phyloP scores from a whole-genome alignment of 2,888 invertebrate species.

The Lysandra bellargus region DNA sequence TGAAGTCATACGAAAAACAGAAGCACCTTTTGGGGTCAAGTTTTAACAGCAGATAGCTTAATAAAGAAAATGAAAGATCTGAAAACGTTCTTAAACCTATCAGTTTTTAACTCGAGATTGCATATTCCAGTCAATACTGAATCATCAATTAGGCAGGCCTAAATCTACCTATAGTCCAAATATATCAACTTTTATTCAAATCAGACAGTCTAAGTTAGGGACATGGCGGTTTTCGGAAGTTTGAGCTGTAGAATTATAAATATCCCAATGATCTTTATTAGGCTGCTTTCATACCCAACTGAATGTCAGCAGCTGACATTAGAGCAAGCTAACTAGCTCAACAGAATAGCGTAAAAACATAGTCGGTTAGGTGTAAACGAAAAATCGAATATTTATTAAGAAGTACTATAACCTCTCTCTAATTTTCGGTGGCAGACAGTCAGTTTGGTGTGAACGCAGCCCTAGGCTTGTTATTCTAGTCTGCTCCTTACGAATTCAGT shows the following conservation, averaged over 20 bases:
- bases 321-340: not conserved
- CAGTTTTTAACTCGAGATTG: too few relatives aligned
- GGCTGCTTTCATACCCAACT: not conserved
- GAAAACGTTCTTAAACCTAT: too few relatives aligned
- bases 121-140: too few relatives aligned
- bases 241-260: constrained; percentile 1
- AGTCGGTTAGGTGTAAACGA: not conserved
- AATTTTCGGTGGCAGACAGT: too few relatives aligned
- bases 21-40: too few relatives aligned
- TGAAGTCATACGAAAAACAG: not conserved
- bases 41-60: too few relatives aligned
- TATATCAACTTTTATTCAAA: not conserved
- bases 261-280: not conserved
- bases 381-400: not conserved
- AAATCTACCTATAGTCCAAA: not conserved
- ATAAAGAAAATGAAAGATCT: too few relatives aligned
- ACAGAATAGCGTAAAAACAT: not conserved
- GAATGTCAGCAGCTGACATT: not conserved
- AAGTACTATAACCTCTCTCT: too few relatives aligned
- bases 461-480: not conserved
- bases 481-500: constrained; percentile 1
- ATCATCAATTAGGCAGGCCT: not conserved
- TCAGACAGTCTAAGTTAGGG: constrained; percentile 2
- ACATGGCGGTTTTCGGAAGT: constrained; percentile 7
- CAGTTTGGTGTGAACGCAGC: not conserved